A percentile compares a stretch with the other conserved stretches of the same genome.
Conservation (phyloP, 1,140 invertebrate genomes). For the Formica exsecta region DNA sequence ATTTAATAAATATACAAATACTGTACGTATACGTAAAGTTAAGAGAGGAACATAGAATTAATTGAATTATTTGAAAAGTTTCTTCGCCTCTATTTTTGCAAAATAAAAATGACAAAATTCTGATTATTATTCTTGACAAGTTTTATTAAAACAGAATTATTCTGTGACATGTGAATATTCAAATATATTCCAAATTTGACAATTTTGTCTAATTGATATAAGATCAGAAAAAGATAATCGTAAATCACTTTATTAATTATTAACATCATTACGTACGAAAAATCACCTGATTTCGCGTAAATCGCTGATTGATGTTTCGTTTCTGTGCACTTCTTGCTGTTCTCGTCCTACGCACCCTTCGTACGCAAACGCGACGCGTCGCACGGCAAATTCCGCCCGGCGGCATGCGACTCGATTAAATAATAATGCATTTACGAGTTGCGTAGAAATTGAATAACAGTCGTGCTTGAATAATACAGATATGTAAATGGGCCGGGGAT, state of each 20-base stretch:
- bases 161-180: not conserved
- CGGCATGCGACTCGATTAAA: conserved; percentile 72
- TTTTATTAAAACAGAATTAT: not conserved
- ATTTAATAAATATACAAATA: not conserved
- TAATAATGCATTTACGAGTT: conserved; percentile 84
- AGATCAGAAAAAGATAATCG: not conserved
- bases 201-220: not conserved
- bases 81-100: not conserved
- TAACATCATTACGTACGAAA: not conserved
- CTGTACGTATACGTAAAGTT: not conserved
- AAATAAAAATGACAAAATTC: not conserved
- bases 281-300: not conserved
- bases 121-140: not conserved
- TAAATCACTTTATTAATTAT: conserved; percentile 29
- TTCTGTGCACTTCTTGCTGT: not conserved
- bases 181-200: not conserved
- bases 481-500: conserved; percentile 81
- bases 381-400: conserved; percentile 43
- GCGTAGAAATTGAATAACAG: conserved; percentile 86
- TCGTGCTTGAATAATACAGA: conserved; percentile 85
- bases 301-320: conserved; percentile 27
- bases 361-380: conserved; percentile 68
- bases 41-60: not conserved
- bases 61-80: not conserved
- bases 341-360: not conserved